A percentile compares a stretch with the other conserved stretches of the same genome.
These are phyloP conservation scores for Phylloscopus collybita DNA, from an alignment of 2,797 vertebrate species.

Conservation along the genomic window DNA sequence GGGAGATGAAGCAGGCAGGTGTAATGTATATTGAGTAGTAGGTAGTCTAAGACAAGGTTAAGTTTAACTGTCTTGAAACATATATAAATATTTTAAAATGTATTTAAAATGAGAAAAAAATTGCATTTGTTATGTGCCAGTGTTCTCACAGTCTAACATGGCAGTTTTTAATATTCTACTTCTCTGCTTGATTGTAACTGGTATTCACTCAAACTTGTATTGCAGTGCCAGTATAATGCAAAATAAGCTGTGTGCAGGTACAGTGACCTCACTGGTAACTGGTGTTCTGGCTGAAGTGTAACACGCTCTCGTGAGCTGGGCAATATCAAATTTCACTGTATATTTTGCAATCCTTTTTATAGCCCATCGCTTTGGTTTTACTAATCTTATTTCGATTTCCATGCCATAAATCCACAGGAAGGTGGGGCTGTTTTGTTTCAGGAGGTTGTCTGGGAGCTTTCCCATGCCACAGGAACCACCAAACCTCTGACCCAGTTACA, in stretches of 20 bases:
- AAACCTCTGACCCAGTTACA: constrained; percentile 27
- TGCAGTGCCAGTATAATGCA: neutral
- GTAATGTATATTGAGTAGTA: neutral
- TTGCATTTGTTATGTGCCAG: neutral
- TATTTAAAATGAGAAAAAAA: neutral
- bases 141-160: neutral
- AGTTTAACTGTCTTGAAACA: neutral
- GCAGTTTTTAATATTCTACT: neutral
- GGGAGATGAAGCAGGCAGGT: neutral
- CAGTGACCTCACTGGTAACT: neutral
- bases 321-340: neutral
- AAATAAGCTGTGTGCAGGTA: neutral
- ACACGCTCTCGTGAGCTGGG: accelerated
- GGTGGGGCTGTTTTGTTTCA: neutral
- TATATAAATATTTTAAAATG: neutral
- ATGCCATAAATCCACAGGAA: neutral
- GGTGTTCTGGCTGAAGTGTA: neutral
- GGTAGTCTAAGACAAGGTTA: neutral
- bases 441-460: neutral
- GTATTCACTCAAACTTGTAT: neutral
- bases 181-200: neutral
- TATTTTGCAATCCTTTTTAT: neutral
- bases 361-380: neutral
- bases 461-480: neutral
- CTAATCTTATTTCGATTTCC: neutral